A percentile compares a stretch with the other conserved stretches of the same genome.
Evolutionary conservation across 2,888 invertebrate species (phyloP).

Genomic region (Tanaodytes sp.): DNA sequence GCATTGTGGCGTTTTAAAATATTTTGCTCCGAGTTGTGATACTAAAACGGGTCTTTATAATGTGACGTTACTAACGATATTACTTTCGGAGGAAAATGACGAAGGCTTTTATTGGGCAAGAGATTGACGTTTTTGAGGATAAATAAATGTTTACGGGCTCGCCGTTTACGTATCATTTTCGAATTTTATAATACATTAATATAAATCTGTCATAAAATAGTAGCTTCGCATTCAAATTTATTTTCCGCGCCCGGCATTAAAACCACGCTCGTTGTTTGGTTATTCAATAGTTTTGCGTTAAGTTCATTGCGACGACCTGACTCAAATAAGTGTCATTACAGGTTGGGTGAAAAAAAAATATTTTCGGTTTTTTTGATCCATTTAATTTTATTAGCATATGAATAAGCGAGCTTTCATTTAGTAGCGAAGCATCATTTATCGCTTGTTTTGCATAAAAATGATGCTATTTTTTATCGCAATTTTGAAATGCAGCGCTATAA

Average conservation of each 20-base stretch:
- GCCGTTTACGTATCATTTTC: conserved; percentile 48
- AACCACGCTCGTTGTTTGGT: conserved; percentile 39
- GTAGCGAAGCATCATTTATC: conserved; percentile 30
- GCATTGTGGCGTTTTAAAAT: conserved; percentile 45
- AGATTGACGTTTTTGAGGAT: conserved; percentile 48
- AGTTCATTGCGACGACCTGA: conserved; percentile 40
- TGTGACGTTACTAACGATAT: conserved; percentile 48
- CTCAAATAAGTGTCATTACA: conserved; percentile 43
- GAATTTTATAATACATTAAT: conserved; percentile 51
- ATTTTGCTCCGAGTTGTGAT: conserved; percentile 51
- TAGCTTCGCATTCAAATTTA: conserved; percentile 45
- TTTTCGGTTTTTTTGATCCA: conserved; percentile 49
- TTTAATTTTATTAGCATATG: conserved; percentile 49
- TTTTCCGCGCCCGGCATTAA: conserved; percentile 40
- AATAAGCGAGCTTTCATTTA: conserved; percentile 41
- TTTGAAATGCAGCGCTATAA: no score
- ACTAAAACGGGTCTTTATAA: conserved; percentile 50
- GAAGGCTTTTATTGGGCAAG: conserved; percentile 50
- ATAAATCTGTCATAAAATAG: conserved; percentile 50
- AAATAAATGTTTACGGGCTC: conserved; percentile 45
- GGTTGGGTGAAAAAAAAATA: conserved; percentile 34
- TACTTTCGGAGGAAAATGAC: conserved; percentile 47
- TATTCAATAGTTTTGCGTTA: conserved; percentile 43
- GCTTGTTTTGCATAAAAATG: conserved; percentile 42
- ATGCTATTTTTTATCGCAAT: no score